Conservation (phyloP, 2,113 vertebrate species). For the Chaenogobius annularis region DNA sequence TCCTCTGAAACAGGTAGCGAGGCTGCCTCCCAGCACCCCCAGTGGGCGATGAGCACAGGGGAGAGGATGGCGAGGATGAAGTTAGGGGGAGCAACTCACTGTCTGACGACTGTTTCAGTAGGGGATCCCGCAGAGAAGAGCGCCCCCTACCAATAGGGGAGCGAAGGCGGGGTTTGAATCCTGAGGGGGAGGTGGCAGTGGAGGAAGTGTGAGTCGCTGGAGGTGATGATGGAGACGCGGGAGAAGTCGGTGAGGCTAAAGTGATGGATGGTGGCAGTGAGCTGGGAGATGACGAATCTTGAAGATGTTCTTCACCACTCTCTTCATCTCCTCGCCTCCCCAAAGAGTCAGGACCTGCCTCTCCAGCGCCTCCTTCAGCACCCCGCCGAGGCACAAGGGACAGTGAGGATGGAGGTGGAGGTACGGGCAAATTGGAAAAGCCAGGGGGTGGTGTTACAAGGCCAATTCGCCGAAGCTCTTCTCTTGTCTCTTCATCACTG, state of each 20-base stretch:
- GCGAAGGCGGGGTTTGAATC: slow-evolving; percentile 92
- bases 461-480: slow-evolving; percentile 94
- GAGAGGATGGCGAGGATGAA: slow-evolving; percentile 84
- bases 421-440: slow-evolving; percentile 80
- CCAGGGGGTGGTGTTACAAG: slow-evolving; percentile 92
- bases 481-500: slow-evolving; percentile 95
- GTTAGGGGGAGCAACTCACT: slow-evolving; percentile 95
- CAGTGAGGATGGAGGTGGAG: slow-evolving; percentile 76
- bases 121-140: slow-evolving; percentile 91
- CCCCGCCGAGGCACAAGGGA: slow-evolving; percentile 60
- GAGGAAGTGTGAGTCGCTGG: slow-evolving; percentile 84
- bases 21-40: slow-evolving; percentile 83
- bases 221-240: slow-evolving; percentile 79
- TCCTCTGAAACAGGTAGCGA: slow-evolving; percentile 98
- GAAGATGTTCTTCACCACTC: slow-evolving; percentile 88
- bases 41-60: slow-evolving; percentile 81
- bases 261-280: slow-evolving; percentile 90
- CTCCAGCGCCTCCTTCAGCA: slow-evolving; percentile 77
- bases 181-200: slow-evolving; percentile 87
- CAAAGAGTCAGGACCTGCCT: slow-evolving; percentile 87
- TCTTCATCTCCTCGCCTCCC: slow-evolving; percentile 88
- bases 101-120: slow-evolving; percentile 98
- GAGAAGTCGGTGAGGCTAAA: slow-evolving; percentile 82
- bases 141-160: slow-evolving; percentile 89
- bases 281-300: slow-evolving; percentile 91